Base-by-base conservation (phyloP, 2,888 invertebrate genomes). In the Protula sp. region DNA sequence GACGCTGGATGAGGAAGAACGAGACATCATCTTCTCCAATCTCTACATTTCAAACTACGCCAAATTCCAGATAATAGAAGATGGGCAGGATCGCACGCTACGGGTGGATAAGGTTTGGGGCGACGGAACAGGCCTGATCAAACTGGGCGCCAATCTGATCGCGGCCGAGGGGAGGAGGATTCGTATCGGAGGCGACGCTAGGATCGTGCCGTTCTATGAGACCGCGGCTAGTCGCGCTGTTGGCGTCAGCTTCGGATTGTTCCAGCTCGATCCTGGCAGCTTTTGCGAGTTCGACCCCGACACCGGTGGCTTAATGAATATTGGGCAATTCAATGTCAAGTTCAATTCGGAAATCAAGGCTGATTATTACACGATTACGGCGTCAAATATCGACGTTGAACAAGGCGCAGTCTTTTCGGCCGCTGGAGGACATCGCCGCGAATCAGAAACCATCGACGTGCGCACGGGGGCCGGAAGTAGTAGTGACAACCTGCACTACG, bases 211-310 rank as follows among this genome's bases (percentile, higher is more conserved):
- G 5, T 57, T 69, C 47, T 59, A 64, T 52, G 67, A 65, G 19
- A 69, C 69, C 2, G 59, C 55, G 24, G 28, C 65, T 2, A 64
- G 61, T 28, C 38, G 51, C 1, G 60, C 59, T 28, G 60, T 65
- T n/a, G 51, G 57, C 51, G 70, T 74, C 2, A 66, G 70, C 2
- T 73, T 74, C 65, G 70, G 69, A 29, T 59, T 58, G 2, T 58
- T 74, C 9, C 72, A 74, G 58, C 67, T 72, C 4, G 72, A 72
- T 55, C 74, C 74, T 19, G 71, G 68, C 3, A 71, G 71, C 53
- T 53, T 54, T 4, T 45, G 72, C 4, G 68, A 69, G 38, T 73
- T 67, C 66, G 71, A 67, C 31, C 53, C 62, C 22, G 57, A 73
- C 29, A 71, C 66, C 2, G 72, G 73, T 9, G 70, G 72, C 3